Evolutionary conservation across 2,888 invertebrate genomes (phyloP).

Genomic region (Andrena haemorrhoa): DNA sequence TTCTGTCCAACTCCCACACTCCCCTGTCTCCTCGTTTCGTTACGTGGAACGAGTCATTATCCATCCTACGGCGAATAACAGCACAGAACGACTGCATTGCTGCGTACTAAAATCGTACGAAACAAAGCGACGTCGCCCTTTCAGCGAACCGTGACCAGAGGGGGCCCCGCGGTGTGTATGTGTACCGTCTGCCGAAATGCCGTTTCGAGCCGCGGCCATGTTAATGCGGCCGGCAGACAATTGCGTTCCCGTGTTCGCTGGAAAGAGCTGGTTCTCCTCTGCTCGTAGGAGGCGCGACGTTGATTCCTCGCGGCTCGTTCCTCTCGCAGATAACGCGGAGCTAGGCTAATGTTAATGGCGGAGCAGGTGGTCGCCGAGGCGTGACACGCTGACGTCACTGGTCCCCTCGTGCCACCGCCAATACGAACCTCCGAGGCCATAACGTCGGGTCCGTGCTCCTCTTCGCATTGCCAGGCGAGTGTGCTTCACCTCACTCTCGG

Average conservation of each 20-base stretch:
- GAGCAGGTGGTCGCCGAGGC: conserved; percentile 82
- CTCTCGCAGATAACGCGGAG: conserved; percentile 68
- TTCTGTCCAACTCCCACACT: too few species aligned
- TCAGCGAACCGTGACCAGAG: conserved; percentile 58
- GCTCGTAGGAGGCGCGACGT: conserved; percentile 21
- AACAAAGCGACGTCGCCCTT: conserved; percentile 57
- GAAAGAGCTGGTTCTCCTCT: conserved; percentile 62
- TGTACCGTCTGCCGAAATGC: conserved; percentile 66
- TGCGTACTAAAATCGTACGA: conserved; percentile 31
- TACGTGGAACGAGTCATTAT: background rate
- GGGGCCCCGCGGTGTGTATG: background rate
- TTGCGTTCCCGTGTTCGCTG: conserved; percentile 71
- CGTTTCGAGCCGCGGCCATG: conserved; percentile 58
- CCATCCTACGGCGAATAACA: conserved; percentile 1
- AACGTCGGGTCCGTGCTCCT: conserved; percentile 16
- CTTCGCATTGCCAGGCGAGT: background rate
- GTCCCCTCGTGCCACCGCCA: conserved; percentile 69
- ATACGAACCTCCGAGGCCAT: conserved; percentile 49
- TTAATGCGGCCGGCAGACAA: conserved; percentile 64
- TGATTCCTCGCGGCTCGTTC: conserved; percentile 50
- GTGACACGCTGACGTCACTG: conserved; percentile 83
- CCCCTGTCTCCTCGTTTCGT: too few species aligned
- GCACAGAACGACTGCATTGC: background rate
- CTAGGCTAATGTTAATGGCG: conserved; percentile 80
- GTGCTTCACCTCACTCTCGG: background rate